A percentile compares a stretch with the other conserved stretches of the same genome.
Evolutionary conservation across 30 jellyfish, hydroid and myxozoan species (phyloP).

Genomic region (Cassiopea andromeda): DNA sequence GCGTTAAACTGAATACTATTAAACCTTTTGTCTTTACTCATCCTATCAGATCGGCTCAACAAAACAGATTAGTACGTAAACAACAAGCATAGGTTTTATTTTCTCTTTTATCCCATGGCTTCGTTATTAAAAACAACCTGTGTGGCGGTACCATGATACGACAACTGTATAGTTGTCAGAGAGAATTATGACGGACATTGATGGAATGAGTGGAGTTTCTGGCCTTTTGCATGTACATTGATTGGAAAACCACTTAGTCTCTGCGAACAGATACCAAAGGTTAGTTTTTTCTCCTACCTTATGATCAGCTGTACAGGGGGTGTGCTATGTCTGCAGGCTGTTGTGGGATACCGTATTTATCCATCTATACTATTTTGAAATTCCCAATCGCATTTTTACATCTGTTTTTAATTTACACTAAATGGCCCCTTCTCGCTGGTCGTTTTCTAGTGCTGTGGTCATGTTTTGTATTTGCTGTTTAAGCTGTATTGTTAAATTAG

Average conservation of each 20-base stretch:
- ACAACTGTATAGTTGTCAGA: neutral
- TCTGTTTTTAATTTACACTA: neutral
- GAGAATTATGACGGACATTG: neutral
- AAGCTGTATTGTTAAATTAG: neutral
- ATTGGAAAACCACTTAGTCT: neutral
- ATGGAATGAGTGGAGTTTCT: neutral
- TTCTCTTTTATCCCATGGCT: slow-evolving; percentile 23
- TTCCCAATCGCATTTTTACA: neutral
- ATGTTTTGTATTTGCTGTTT: neutral
- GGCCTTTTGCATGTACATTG: neutral
- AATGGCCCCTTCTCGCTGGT: neutral
- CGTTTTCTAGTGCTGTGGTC: neutral
- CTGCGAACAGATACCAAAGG: neutral
- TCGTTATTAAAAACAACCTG: slow-evolving; percentile 17
- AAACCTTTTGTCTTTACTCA: slow-evolving; percentile 22
- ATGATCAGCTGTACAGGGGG: no score
- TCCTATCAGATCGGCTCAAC: slow-evolving; percentile 51
- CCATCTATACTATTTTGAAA: no score
- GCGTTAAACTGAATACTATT: slow-evolving; percentile 52
- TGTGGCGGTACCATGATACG: neutral
- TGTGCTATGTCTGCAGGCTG: no score
- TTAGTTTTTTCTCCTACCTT: no score
- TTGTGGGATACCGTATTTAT: no score
- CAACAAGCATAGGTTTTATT: slow-evolving; percentile 40
- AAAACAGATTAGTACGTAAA: slow-evolving; percentile 45